Conservation (phyloP, 2,888 invertebrate species). For the Cantharis flavilabris region DNA sequence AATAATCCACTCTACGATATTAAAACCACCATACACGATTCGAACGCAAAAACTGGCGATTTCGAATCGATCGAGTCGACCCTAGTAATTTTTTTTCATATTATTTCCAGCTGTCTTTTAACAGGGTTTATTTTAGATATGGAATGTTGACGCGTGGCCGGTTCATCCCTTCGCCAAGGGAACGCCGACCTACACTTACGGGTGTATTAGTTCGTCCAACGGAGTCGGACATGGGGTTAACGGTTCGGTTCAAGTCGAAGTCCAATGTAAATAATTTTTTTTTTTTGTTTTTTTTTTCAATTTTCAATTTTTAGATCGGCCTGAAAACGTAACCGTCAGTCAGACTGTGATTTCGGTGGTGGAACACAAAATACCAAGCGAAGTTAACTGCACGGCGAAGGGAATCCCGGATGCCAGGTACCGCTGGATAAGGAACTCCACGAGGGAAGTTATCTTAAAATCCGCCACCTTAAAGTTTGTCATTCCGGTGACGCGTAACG, state of each 20-base stretch:
- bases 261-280: slow-evolving; percentile 78
- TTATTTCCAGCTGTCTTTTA: neutral
- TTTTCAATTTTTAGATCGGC: slow-evolving; percentile 65
- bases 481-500: slow-evolving; percentile 66
- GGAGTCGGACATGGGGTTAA: slow-evolving; percentile 79
- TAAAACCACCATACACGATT: slow-evolving; percentile 67
- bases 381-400: slow-evolving; percentile 63
- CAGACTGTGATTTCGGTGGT: slow-evolving; percentile 59
- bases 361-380: slow-evolving; percentile 62
- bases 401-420: slow-evolving; percentile 75
- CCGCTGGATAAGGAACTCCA: slow-evolving; percentile 70
- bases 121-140: slow-evolving; percentile 59
- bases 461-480: slow-evolving; percentile 64
- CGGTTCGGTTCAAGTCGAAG: slow-evolving; percentile 82
- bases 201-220: slow-evolving; percentile 79
- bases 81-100: slow-evolving; percentile 60
- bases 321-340: slow-evolving; percentile 82
- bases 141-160: slow-evolving; percentile 88
- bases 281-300: too few relatives aligned
- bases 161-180: slow-evolving; percentile 75
- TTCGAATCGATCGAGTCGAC: slow-evolving; percentile 89
- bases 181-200: slow-evolving; percentile 80
- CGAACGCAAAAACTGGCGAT: slow-evolving; percentile 80
- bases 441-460: slow-evolving; percentile 57
- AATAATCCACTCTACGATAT: slow-evolving; percentile 70